Conservation (phyloP, 2,113 vertebrate species). For the Larimichthys polyactis region DNA sequence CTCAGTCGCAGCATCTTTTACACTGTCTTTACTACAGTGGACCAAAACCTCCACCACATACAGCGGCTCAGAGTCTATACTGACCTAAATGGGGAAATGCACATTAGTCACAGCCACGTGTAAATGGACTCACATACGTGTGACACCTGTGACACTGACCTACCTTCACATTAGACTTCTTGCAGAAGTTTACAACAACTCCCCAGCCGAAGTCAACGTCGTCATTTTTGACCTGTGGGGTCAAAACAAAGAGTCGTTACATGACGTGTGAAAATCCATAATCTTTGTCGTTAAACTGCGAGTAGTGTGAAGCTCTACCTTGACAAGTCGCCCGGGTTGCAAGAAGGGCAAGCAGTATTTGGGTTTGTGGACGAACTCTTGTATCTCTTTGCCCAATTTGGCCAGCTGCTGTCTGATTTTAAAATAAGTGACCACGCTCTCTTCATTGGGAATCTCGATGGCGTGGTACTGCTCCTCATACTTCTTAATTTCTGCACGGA, state of each 20-base stretch:
- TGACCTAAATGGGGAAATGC: slow-evolving; percentile 24
- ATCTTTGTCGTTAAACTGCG: neutral
- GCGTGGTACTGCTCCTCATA: slow-evolving; percentile 92
- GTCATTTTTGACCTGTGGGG: slow-evolving; percentile 91
- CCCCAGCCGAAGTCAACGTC: slow-evolving; percentile 97
- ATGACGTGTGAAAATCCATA: neutral
- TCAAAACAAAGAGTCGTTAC: neutral
- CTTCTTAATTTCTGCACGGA: slow-evolving; percentile 85
- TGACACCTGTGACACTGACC: neutral
- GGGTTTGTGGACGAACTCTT: slow-evolving; percentile 95
- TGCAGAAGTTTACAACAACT: slow-evolving; percentile 97
- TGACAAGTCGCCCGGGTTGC: slow-evolving; percentile 94
- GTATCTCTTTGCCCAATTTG: slow-evolving; percentile 95
- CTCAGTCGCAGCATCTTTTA: slow-evolving; percentile 93
- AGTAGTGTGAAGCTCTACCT: slow-evolving; percentile 81
- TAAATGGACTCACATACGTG: neutral
- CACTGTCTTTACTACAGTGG: slow-evolving; percentile 94
- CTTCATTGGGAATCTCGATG: slow-evolving; percentile 95
- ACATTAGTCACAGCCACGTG: neutral
- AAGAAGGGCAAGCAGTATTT: slow-evolving; percentile 97
- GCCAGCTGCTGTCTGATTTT: slow-evolving; percentile 96
- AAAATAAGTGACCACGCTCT: slow-evolving; percentile 94
- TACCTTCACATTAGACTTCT: slow-evolving; percentile 97
- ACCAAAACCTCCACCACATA: slow-evolving; percentile 95
- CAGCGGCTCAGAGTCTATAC: slow-evolving; percentile 88